Evolutionary conservation across 1,140 invertebrate species (phyloP).

Genomic region (Penaeus chinensis): DNA sequence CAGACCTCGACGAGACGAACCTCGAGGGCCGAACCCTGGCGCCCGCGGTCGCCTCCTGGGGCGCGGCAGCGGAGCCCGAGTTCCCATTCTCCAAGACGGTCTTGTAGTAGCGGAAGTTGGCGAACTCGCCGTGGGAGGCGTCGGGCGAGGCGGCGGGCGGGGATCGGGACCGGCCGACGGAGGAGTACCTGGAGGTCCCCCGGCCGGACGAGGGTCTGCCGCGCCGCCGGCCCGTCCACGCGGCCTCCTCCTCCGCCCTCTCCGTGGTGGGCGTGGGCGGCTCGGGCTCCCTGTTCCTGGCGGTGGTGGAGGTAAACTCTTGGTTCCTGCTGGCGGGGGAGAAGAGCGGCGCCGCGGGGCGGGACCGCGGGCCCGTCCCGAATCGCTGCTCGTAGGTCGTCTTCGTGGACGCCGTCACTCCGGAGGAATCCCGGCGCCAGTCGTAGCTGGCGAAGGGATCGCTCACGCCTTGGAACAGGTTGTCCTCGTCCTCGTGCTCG

Average conservation of each 20-base stretch:
- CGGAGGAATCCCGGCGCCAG: constrained; percentile 54
- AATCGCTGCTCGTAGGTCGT: constrained; percentile 57
- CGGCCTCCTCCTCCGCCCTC: background rate
- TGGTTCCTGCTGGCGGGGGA: constrained; percentile 27
- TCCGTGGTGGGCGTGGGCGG: background rate
- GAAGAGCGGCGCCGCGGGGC: background rate
- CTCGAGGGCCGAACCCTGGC: constrained; percentile 33
- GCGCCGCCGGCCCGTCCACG: background rate
- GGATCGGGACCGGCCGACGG: constrained; percentile 15
- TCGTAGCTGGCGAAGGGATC: constrained; percentile 63
- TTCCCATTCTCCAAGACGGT: constrained; percentile 54
- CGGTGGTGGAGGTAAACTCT: constrained; percentile 20
- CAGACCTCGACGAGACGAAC: constrained; percentile 40
- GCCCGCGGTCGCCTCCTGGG: background rate
- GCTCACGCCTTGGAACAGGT: constrained; percentile 23
- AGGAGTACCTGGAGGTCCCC: background rate
- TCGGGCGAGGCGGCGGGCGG: constrained; percentile 22
- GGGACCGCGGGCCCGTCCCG: background rate
- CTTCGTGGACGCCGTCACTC: constrained; percentile 59
- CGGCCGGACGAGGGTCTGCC: constrained; percentile 12
- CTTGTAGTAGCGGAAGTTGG: constrained; percentile 62
- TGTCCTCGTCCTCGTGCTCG: constrained; percentile 28
- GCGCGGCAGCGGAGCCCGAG: background rate
- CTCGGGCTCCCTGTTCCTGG: background rate
- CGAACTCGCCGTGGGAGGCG: constrained; percentile 50